phyloP scores from a whole-genome alignment of 2,797 vertebrate genomes.

The Coilia nasus region DNA sequence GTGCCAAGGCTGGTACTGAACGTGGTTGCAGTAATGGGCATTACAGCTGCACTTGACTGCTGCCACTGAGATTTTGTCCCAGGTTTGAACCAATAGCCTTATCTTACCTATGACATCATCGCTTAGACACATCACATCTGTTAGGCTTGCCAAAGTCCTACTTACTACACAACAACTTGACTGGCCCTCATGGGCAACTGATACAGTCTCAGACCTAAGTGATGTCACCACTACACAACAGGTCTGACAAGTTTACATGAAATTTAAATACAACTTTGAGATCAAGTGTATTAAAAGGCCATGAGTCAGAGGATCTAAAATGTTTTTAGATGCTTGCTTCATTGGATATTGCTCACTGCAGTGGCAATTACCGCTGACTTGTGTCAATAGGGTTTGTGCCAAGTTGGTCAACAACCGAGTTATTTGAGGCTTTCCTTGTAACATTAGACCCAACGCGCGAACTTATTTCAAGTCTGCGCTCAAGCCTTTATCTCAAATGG shows the following conservation, averaged over 20 bases:
- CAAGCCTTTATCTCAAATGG: neutral
- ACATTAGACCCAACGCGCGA: neutral
- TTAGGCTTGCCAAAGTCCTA: neutral
- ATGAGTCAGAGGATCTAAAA: neutral
- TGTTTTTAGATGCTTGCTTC: neutral
- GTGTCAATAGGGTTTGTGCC: neutral
- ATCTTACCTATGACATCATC: conserved; percentile 63
- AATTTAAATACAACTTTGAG: neutral
- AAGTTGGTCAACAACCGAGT: conserved; percentile 12
- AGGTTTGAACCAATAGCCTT: conserved; percentile 64
- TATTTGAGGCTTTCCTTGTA: conserved; percentile 15
- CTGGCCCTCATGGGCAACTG: neutral
- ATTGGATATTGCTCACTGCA: neutral
- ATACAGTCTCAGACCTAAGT: neutral
- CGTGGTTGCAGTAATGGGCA: neutral
- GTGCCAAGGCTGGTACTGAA: neutral
- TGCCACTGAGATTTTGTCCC: conserved; percentile 61
- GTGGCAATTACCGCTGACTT: neutral
- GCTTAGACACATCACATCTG: neutral
- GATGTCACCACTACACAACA: neutral
- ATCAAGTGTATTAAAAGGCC: neutral
- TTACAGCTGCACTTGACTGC: neutral
- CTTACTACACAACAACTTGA: neutral
- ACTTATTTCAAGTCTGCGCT: conserved; percentile 9
- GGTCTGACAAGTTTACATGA: neutral